Conservation (phyloP, 2,888 invertebrate genomes). For the Augochlorella aurata region DNA sequence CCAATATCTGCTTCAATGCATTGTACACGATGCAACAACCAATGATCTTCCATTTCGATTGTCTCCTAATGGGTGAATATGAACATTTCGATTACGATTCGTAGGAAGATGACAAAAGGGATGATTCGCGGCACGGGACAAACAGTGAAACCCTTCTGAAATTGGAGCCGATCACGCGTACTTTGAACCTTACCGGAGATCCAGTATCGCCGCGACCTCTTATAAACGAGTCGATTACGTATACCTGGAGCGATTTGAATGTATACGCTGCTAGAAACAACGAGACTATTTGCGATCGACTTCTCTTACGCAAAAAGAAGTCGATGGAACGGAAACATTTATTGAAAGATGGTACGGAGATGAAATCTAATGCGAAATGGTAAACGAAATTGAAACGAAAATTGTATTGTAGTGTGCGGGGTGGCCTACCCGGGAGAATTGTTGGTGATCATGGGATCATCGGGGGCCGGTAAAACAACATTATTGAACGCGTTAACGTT, state of each 20-base stretch:
- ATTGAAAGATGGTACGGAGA: constrained; percentile 86
- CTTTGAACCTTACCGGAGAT: constrained; percentile 12
- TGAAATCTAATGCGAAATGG: no score
- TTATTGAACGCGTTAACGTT: constrained; percentile 94
- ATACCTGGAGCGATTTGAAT: constrained; percentile 91
- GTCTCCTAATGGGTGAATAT: no score
- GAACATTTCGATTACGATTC: background rate
- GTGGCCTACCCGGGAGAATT: constrained; percentile 93
- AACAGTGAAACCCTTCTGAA: constrained; percentile 59
- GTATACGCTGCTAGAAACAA: constrained; percentile 86
- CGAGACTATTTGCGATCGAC: constrained; percentile 71
- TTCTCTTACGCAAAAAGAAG: constrained; percentile 60
- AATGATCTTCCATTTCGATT: no score
- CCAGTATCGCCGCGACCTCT: background rate
- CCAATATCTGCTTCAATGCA: no score
- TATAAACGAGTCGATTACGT: constrained; percentile 83
- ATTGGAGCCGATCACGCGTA: constrained; percentile 62
- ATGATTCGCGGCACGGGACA: background rate
- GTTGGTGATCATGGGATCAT: constrained; percentile 93
- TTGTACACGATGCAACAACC: no score
- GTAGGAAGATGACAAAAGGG: constrained; percentile 16
- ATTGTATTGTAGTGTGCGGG: constrained; percentile 87
- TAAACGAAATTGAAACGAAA: background rate
- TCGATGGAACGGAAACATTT: constrained; percentile 84
- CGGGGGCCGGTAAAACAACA: constrained; percentile 97